A percentile compares a stretch with the other conserved stretches of the same genome.
These are phyloP conservation scores for Atethmia centrago DNA, from an alignment of 2,888 invertebrate species.

Conservation along the genomic window DNA sequence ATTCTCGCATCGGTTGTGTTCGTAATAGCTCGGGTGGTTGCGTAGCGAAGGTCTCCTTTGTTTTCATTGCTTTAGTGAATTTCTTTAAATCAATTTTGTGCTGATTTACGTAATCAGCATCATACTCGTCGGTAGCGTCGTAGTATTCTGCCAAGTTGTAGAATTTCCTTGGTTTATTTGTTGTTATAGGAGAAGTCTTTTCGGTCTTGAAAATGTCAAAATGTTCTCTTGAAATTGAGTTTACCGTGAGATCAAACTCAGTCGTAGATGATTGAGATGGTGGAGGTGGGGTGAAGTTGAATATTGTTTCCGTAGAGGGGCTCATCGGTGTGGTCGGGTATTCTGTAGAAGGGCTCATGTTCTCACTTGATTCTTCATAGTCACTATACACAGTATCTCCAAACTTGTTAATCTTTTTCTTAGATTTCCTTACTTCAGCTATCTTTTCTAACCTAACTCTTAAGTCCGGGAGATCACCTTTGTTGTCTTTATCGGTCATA, in stretches of 20 bases:
- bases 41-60: conserved; percentile 55
- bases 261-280: conserved; percentile 26
- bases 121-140: conserved; percentile 81
- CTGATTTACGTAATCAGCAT: conserved; percentile 79
- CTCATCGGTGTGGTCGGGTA: conserved; percentile 47
- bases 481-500: conserved; percentile 75
- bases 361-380: conserved; percentile 82
- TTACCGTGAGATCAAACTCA: conserved; percentile 47
- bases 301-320: conserved; percentile 22
- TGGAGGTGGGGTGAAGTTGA: conserved; percentile 28
- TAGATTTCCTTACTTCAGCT: conserved; percentile 83
- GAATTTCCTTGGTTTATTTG: conserved; percentile 72
- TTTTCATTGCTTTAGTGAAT: conserved; percentile 65
- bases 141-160: conserved; percentile 79
- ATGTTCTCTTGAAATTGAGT: conserved; percentile 48
- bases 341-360: conserved; percentile 55
- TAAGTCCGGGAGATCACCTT: conserved; percentile 79
- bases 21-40: conserved; percentile 55
- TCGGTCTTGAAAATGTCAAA: conserved; percentile 53
- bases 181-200: conserved; percentile 59
- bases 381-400: conserved; percentile 82
- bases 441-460: conserved; percentile 85
- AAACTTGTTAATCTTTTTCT: conserved; percentile 79
- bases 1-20: conserved; percentile 62
- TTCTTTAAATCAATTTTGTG: conserved; percentile 84